Evolutionary conservation across 2,888 invertebrate species (phyloP).

Genomic region (Drosophila eohydei): DNA sequence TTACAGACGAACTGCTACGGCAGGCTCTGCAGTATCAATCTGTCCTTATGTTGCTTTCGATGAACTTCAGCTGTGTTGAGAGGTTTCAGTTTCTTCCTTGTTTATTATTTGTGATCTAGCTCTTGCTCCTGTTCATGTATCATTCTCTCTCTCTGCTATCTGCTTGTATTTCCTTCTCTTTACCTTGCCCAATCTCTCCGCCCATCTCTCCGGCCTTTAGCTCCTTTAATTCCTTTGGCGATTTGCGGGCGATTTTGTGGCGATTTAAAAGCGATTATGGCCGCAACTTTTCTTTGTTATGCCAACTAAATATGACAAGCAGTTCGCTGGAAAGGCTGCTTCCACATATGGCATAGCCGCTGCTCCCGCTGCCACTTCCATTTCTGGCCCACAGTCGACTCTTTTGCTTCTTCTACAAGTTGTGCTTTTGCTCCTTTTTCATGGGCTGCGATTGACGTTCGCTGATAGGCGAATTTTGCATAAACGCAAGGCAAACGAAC

Average conservation of each 20-base stretch:
- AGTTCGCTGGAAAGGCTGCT: slow-evolving; percentile 27
- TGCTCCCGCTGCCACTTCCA: background rate
- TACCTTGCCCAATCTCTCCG: background rate
- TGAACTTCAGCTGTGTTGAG: background rate
- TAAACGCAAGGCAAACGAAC: slow-evolving; percentile 62
- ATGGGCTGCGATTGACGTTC: slow-evolving; percentile 58
- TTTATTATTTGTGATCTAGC: background rate
- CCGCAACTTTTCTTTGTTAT: slow-evolving; percentile 62
- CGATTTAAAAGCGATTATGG: slow-evolving; percentile 64
- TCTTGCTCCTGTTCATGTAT: background rate
- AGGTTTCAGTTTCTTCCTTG: background rate
- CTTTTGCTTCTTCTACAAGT: slow-evolving; percentile 12
- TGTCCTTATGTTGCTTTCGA: too few species aligned
- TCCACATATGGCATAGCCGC: slow-evolving; percentile 59
- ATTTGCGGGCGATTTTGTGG: slow-evolving; percentile 7
- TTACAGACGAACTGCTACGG: background rate
- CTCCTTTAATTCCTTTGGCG: slow-evolving; percentile 1
- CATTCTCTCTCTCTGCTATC: background rate
- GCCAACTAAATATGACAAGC: slow-evolving; percentile 75
- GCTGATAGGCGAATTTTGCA: slow-evolving; percentile 68
- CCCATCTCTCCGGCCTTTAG: background rate
- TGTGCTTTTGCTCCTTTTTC: slow-evolving; percentile 6
- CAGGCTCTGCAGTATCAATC: too few species aligned
- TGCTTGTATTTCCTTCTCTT: background rate
- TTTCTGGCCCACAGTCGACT: background rate